These are phyloP conservation scores for Corydoras maculifer DNA, from an alignment of 2,113 vertebrate genomes.

Conservation along the genomic window DNA sequence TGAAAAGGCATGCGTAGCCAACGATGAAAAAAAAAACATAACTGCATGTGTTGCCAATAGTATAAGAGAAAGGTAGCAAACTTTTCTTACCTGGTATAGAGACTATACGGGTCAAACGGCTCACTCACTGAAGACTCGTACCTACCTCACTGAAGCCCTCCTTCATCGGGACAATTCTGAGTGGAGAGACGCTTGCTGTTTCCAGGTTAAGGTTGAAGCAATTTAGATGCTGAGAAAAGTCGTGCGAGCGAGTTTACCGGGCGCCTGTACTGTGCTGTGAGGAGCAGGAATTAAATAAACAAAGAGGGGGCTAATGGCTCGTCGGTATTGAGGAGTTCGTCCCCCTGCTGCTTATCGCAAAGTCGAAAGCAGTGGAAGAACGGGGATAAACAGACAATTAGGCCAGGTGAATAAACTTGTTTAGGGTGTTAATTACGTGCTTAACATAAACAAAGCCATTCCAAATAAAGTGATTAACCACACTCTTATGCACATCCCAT, in stretches of 20 bases:
- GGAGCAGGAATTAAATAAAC: constrained; percentile 61
- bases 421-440: constrained; percentile 76
- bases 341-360: constrained; percentile 65
- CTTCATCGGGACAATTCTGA: neutral
- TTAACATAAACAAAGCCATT: constrained; percentile 73
- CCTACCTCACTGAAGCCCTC: constrained; percentile 34
- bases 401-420: constrained; percentile 75
- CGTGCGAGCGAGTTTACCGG: constrained; percentile 34
- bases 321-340: constrained; percentile 57
- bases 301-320: constrained; percentile 59
- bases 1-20: no score
- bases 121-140: constrained; percentile 48
- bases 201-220: constrained; percentile 33
- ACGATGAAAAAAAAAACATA: no score
- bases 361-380: constrained; percentile 59
- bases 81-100: constrained; percentile 56
- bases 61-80: neutral
- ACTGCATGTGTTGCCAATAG: neutral
- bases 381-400: constrained; percentile 75
- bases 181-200: constrained; percentile 3
- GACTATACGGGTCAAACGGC: constrained; percentile 54
- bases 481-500: constrained; percentile 53
- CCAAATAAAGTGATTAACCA: constrained; percentile 72
- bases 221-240: constrained; percentile 37
- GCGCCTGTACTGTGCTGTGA: constrained; percentile 49